Evolutionary conservation across 2,797 vertebrate genomes (phyloP).

Genomic region (Gymnopithys bicolor): DNA sequence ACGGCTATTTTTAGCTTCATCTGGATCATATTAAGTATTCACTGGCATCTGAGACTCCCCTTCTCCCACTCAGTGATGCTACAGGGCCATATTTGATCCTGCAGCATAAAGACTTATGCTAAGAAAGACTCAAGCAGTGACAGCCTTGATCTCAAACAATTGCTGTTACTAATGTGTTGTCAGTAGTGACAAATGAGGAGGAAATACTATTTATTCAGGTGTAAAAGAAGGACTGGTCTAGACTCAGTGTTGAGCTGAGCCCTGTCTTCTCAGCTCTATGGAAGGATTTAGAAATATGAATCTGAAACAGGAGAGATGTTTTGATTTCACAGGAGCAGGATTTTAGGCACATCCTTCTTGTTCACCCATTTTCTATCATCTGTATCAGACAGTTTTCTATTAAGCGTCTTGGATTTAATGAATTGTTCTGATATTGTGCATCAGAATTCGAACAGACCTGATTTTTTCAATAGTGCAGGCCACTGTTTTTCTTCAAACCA

Average conservation of each 20-base stretch:
- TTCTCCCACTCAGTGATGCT: not conserved
- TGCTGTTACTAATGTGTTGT: not conserved
- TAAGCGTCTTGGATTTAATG: not conserved
- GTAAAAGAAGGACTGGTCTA: not conserved
- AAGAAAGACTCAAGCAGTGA: not conserved
- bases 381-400: not conserved
- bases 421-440: not conserved
- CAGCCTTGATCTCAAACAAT: not conserved
- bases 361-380: not conserved
- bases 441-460: not conserved
- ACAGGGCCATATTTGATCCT: not conserved
- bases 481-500: not conserved
- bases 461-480: not conserved
- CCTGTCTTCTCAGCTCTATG: not conserved
- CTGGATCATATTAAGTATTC: not conserved
- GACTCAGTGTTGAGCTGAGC: not conserved
- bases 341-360: not conserved
- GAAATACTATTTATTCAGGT: conserved; percentile 9
- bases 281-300: not conserved
- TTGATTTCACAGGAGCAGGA: not conserved
- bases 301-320: not conserved
- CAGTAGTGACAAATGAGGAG: conserved; percentile 13
- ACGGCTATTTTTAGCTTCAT: not conserved
- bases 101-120: not conserved
- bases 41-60: not conserved